Percentiles rank a stretch among this genome's conserved stretches.
Conservation (phyloP, 2,797 vertebrate genomes). For the Pseudocheirus occidentalis region DNA sequence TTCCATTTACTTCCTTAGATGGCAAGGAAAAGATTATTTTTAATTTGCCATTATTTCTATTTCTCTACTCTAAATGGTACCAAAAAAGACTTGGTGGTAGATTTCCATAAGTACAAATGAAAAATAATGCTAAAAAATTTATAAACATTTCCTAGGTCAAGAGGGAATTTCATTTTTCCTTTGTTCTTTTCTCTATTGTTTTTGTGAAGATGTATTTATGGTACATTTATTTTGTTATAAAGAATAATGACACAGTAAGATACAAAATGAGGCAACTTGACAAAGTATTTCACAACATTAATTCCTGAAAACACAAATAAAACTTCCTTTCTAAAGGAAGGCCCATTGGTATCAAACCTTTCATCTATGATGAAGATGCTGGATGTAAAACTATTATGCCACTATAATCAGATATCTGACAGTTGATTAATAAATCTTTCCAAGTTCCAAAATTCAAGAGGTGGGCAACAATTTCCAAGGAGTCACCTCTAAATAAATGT, state of each 20-base stretch:
- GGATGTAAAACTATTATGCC: constrained; percentile 51
- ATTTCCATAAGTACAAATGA: neutral
- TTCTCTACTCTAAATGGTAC: constrained; percentile 17
- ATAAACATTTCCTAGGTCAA: neutral
- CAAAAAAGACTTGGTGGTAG: neutral
- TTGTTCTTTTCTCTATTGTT: neutral
- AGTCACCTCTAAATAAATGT: constrained; percentile 50
- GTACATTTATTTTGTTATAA: neutral
- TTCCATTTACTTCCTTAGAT: neutral
- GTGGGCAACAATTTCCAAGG: constrained; percentile 66
- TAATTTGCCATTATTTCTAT: neutral
- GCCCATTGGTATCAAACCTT: constrained; percentile 27
- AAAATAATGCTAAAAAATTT: neutral
- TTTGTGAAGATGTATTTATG: constrained; percentile 25
- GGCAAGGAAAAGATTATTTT: neutral
- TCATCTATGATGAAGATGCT: neutral
- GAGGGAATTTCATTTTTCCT: neutral
- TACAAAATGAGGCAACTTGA: neutral
- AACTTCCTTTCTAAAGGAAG: neutral
- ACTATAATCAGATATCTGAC: constrained; percentile 50
- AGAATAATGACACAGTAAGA: neutral
- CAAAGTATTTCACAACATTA: neutral
- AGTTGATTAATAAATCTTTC: constrained; percentile 59
- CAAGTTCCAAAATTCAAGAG: constrained; percentile 51
- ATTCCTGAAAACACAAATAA: neutral